These are phyloP conservation scores for Pseudopleuronectes americanus DNA, from an alignment of 2,797 vertebrate species.

Conservation along the genomic window DNA sequence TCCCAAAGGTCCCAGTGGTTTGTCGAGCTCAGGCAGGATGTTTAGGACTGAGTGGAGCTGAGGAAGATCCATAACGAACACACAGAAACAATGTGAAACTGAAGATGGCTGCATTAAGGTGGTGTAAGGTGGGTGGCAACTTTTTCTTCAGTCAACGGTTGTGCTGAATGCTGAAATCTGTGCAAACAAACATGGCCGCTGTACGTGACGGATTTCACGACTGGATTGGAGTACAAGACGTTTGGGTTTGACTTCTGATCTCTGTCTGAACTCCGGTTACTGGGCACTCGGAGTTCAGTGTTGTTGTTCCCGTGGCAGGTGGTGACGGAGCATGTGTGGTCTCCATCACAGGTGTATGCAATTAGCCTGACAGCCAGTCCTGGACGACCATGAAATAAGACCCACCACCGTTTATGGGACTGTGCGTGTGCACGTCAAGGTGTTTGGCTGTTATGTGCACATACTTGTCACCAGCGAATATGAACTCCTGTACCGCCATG, in stretches of 20 bases:
- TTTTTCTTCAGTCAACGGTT: background rate
- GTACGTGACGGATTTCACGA: constrained; percentile 9
- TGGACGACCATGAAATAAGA: constrained; percentile 77
- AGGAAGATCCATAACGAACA: constrained; percentile 34
- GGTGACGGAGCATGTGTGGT: constrained; percentile 79
- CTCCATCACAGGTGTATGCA: constrained; percentile 82
- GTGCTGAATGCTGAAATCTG: background rate
- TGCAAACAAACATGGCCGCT: background rate
- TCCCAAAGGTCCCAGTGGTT: constrained; percentile 48
- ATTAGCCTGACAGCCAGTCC: constrained; percentile 81
- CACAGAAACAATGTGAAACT: constrained; percentile 4
- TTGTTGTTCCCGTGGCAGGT: constrained; percentile 75
- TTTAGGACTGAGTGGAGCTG: constrained; percentile 33
- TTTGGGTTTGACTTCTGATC: constrained; percentile 34
- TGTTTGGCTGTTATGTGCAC: constrained; percentile 18
- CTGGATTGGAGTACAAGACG: constrained; percentile 5
- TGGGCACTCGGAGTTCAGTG: constrained; percentile 51
- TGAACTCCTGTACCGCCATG: constrained; percentile 18
- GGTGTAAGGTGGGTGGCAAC: background rate
- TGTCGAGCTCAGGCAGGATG: constrained; percentile 32
- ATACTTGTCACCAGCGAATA: constrained; percentile 41
- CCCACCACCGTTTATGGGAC: constrained; percentile 65
- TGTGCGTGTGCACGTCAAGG: constrained; percentile 23
- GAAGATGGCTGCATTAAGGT: background rate
- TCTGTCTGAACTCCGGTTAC: constrained; percentile 40